Conservation (phyloP, 2,113 vertebrate species). For the Tachysurus fulvidraco region DNA sequence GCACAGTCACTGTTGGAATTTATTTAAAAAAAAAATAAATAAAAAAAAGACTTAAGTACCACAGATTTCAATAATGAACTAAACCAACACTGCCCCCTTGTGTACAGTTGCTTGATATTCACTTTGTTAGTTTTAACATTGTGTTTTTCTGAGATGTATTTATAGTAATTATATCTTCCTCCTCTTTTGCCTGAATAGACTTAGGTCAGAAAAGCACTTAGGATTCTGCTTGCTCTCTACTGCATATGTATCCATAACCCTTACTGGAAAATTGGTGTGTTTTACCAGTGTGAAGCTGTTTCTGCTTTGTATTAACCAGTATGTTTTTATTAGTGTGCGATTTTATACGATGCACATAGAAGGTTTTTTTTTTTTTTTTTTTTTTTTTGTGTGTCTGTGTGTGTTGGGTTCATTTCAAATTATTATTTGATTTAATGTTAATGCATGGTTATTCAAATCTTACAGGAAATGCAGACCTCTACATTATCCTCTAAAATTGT, state of each 20-base stretch:
- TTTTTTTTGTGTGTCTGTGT: too few species aligned
- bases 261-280: not conserved
- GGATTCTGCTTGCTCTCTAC: not conserved
- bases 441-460: too few species aligned
- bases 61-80: not conserved
- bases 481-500: too few species aligned
- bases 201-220: not conserved
- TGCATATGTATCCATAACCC: not conserved
- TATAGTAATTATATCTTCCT: not conserved
- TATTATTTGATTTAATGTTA: too few species aligned
- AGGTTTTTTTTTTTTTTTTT: too few species aligned
- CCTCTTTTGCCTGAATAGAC: not conserved
- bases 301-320: too few species aligned
- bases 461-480: too few species aligned
- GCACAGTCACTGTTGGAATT: not conserved
- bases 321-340: too few species aligned
- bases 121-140: not conserved
- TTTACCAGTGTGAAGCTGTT: too few species aligned
- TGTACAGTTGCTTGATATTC: not conserved
- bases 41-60: not conserved
- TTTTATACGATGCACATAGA: too few species aligned
- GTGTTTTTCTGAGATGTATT: too few species aligned
- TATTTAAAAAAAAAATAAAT: not conserved
- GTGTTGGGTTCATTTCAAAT: too few species aligned
- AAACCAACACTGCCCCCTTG: constrained; percentile 38